These are phyloP conservation scores for Tinamus guttatus DNA, from an alignment of 2,113 vertebrate genomes.

Conservation along the genomic window DNA sequence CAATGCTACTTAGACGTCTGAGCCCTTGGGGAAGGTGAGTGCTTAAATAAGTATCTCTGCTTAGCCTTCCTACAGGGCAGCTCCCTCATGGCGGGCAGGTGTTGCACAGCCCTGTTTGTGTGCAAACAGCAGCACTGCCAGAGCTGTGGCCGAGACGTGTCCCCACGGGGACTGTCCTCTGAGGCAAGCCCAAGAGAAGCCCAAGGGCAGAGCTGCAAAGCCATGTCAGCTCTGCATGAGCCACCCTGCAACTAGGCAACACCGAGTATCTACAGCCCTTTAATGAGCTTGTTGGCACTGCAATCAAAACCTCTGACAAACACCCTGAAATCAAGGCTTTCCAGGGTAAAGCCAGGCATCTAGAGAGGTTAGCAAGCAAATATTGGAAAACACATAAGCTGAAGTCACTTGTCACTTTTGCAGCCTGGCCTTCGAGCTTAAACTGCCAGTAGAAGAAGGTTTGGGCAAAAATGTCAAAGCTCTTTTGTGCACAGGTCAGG, in stretches of 20 bases:
- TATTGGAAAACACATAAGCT: background rate
- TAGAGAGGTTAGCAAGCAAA: background rate
- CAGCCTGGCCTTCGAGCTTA: background rate
- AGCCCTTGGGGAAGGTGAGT: background rate
- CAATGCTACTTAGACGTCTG: background rate
- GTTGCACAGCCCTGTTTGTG: accelerated
- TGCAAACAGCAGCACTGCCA: background rate
- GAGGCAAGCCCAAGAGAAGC: background rate
- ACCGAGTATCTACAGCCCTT: background rate
- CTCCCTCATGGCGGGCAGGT: background rate
- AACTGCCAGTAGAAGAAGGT: background rate
- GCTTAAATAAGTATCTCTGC: background rate
- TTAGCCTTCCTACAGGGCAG: background rate
- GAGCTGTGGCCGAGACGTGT: background rate
- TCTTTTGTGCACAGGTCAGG: background rate
- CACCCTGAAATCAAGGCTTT: background rate
- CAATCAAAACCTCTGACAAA: background rate
- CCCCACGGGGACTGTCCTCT: accelerated
- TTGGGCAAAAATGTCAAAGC: background rate
- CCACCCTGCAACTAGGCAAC: background rate
- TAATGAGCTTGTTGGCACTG: background rate
- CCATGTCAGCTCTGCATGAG: accelerated
- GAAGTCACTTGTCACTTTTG: background rate
- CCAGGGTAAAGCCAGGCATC: background rate
- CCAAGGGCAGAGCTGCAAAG: background rate